Evolutionary conservation across 2,888 invertebrate species (phyloP).

Genomic region (Dryobotodes eremita): DNA sequence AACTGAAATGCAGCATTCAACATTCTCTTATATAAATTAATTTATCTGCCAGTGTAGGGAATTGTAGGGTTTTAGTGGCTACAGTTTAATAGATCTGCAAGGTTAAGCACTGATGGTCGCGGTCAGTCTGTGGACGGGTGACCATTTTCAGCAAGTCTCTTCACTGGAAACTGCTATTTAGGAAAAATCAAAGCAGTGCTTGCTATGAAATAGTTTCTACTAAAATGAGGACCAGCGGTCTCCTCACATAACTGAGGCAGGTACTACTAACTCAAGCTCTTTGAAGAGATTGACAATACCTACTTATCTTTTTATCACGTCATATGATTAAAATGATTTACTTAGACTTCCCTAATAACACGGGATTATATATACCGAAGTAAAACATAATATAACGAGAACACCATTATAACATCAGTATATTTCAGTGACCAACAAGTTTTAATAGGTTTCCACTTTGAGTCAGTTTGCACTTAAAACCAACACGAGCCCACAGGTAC

Average conservation of each 20-base stretch:
- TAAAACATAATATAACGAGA: neutral
- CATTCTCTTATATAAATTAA: neutral
- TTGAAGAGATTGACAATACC: no score
- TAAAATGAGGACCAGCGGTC: neutral
- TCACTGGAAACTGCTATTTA: neutral
- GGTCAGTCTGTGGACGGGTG: neutral
- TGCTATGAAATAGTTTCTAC: neutral
- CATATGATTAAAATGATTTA: neutral
- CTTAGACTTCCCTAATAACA: no score
- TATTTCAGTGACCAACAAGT: conserved; percentile 37
- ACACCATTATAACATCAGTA: conserved; percentile 23
- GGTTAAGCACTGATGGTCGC: neutral
- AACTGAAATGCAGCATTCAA: conserved; percentile 5
- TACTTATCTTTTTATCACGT: neutral
- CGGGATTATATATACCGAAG: neutral
- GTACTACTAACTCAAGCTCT: neutral
- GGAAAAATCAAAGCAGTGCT: neutral
- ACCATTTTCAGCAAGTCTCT: neutral
- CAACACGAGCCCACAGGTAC: conserved; percentile 34
- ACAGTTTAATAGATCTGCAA: no score
- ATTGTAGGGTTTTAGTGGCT: neutral
- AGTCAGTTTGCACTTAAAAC: conserved; percentile 45
- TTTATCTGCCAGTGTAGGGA: neutral
- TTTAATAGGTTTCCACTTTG: conserved; percentile 44
- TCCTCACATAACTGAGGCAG: neutral